Evolutionary conservation across 1,140 invertebrate species (phyloP).

Genomic region (Scaptomyza montana): DNA sequence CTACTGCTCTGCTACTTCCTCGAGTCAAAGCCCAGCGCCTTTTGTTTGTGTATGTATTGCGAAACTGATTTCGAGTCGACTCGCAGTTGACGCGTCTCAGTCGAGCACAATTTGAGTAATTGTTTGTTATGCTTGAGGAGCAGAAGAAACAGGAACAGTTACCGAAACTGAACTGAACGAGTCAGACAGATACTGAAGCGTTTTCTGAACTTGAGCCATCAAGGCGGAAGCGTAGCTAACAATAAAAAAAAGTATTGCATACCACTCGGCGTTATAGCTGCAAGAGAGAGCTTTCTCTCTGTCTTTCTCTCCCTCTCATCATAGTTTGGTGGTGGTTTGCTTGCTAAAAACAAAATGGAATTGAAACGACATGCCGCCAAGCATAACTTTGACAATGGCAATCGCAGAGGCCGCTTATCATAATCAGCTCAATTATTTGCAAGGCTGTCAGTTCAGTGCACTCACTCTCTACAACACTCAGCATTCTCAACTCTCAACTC

Average conservation of each 20-base stretch:
- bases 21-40: slow-evolving; percentile 72
- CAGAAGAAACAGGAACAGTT: slow-evolving; percentile 25
- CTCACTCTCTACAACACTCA: not conserved
- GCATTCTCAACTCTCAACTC: not conserved
- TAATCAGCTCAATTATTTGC: slow-evolving; percentile 1
- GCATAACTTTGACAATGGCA: slow-evolving; percentile 48
- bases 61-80: slow-evolving; percentile 76
- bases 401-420: slow-evolving; percentile 47
- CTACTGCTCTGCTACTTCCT: slow-evolving; percentile 59
- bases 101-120: slow-evolving; percentile 69
- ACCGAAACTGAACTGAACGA: not conserved
- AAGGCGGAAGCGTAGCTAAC: slow-evolving; percentile 52
- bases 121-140: slow-evolving; percentile 68
- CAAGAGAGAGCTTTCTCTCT: slow-evolving; percentile 27
- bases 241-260: slow-evolving; percentile 70
- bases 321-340: slow-evolving; percentile 46
- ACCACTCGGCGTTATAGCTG: slow-evolving; percentile 54
- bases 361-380: slow-evolving; percentile 44
- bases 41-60: slow-evolving; percentile 84
- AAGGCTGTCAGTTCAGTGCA: slow-evolving; percentile 14
- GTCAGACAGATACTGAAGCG: slow-evolving; percentile 69
- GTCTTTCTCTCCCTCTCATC: slow-evolving; percentile 5
- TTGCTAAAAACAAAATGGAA: slow-evolving; percentile 50
- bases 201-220: slow-evolving; percentile 40
- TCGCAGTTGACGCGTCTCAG: slow-evolving; percentile 15